These are phyloP conservation scores for Dryococelus australis DNA, from an alignment of 2,888 invertebrate genomes.

Conservation along the genomic window DNA sequence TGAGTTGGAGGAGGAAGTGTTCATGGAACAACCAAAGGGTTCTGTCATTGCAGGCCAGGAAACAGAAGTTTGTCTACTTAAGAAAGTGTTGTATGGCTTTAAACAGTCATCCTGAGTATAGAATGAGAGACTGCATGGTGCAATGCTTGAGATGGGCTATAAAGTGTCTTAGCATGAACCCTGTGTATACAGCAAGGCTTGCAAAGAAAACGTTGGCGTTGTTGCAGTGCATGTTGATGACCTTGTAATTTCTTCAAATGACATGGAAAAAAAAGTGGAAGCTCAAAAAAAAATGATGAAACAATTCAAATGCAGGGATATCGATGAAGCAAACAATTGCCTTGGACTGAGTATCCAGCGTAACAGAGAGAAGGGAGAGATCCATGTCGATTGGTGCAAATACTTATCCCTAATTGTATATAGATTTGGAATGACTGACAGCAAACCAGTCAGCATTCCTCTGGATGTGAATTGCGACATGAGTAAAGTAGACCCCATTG, in stretches of 20 bases:
- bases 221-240: not conserved
- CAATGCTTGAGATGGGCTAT: not conserved
- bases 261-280: not conserved
- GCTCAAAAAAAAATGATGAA: not conserved
- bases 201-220: not conserved
- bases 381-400: not conserved
- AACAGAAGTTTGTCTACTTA: too few relatives aligned
- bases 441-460: not conserved
- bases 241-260: not conserved
- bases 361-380: not conserved
- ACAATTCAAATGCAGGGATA: not conserved
- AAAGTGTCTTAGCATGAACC: not conserved
- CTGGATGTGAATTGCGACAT: not conserved
- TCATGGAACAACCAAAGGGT: too few relatives aligned
- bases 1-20: too few relatives aligned
- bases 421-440: not conserved
- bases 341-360: not conserved
- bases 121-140: not conserved
- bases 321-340: not conserved
- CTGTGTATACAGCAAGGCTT: not conserved
- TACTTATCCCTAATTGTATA: not conserved
- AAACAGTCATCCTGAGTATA: not conserved
- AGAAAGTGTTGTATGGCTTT: not conserved
- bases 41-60: too few relatives aligned
- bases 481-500: not conserved